A percentile compares a stretch with the other conserved stretches of the same genome.
Conservation (phyloP, 2,797 vertebrate genomes). For the Notoglanidium macrostoma region DNA sequence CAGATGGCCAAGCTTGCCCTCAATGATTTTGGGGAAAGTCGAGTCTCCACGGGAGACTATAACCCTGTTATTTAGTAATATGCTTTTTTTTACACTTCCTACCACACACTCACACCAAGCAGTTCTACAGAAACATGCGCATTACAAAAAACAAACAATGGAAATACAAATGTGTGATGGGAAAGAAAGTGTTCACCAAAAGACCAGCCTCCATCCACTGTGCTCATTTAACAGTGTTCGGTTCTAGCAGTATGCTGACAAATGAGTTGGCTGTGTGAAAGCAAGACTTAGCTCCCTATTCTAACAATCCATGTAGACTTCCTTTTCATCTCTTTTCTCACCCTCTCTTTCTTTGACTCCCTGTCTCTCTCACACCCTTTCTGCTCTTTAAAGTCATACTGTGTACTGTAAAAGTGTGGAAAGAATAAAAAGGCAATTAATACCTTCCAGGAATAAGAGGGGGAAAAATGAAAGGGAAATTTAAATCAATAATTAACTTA, state of each 20-base stretch:
- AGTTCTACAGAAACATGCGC: neutral
- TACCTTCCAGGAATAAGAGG: neutral
- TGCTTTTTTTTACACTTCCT: neutral
- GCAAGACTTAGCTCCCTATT: constrained; percentile 28
- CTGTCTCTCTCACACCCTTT: neutral
- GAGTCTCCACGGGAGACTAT: constrained; percentile 27
- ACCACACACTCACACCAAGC: neutral
- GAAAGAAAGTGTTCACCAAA: neutral
- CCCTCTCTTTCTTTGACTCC: neutral
- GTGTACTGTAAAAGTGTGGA: neutral
- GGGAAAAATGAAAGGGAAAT: neutral
- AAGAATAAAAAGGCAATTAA: neutral
- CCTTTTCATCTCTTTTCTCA: neutral
- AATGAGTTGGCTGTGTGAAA: constrained; percentile 26
- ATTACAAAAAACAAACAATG: neutral
- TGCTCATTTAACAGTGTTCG: constrained; percentile 31
- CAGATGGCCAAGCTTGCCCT: constrained; percentile 29
- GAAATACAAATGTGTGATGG: neutral
- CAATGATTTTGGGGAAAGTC: neutral
- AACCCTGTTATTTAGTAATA: constrained; percentile 24
- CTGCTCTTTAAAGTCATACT: constrained; percentile 10
- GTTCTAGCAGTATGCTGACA: constrained; percentile 18
- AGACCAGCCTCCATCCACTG: neutral
- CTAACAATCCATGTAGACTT: constrained; percentile 12
- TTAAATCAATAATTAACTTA: neutral